phyloP scores from a whole-genome alignment of 2,113 vertebrate genomes.

The Atherinomorus stipes region DNA sequence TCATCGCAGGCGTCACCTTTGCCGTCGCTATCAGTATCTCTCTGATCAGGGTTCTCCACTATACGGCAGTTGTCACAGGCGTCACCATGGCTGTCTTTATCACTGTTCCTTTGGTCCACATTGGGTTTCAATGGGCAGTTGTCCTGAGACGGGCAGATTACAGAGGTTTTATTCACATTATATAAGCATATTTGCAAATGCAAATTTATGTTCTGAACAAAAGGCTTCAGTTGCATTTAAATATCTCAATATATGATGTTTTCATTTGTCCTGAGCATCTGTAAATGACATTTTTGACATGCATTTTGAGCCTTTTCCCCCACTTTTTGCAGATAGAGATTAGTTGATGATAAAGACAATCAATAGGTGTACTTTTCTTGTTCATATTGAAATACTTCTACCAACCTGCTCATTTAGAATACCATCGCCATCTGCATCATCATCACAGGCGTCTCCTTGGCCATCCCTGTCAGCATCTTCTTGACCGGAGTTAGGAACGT shows the following conservation, averaged over 20 bases:
- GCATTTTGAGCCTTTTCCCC: no score
- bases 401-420: constrained; percentile 93
- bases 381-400: neutral
- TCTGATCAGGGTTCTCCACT: constrained; percentile 94
- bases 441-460: constrained; percentile 92
- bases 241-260: neutral
- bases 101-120: constrained; percentile 92
- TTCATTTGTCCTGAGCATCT: neutral
- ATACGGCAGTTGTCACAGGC: constrained; percentile 94
- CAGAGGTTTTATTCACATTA: neutral
- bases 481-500: constrained; percentile 97
- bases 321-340: neutral
- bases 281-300: no score
- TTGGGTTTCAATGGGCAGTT: constrained; percentile 94
- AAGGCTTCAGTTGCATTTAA: neutral
- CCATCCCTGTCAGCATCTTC: constrained; percentile 94
- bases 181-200: neutral
- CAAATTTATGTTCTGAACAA: neutral
- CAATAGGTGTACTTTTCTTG: neutral
- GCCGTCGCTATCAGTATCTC: constrained; percentile 93
- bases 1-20: constrained; percentile 96
- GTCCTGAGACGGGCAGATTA: constrained; percentile 82
- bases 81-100: constrained; percentile 94
- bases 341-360: neutral
- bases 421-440: constrained; percentile 94